Conservation (phyloP, 2,113 vertebrate species). For the Circaetus cinerascens region DNA sequence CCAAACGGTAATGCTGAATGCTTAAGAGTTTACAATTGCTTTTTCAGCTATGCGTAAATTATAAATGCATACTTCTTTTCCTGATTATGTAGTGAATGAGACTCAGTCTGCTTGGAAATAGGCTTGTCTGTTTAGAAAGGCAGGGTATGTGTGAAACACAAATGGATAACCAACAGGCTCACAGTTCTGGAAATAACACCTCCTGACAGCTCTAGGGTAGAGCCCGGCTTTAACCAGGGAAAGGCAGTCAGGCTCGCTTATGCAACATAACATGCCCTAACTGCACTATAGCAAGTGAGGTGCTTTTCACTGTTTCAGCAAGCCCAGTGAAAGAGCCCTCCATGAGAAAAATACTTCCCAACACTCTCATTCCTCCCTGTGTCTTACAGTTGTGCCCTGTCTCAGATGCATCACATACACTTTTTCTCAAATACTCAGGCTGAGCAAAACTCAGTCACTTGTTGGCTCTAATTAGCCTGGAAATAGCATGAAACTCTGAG, state of each 20-base stretch:
- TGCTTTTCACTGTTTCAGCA: neutral
- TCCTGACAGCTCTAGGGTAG: slow-evolving; percentile 30
- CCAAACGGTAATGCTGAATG: neutral
- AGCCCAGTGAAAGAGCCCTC: neutral
- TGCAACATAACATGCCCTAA: slow-evolving; percentile 5
- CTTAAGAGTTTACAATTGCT: slow-evolving; percentile 36
- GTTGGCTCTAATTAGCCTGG: neutral
- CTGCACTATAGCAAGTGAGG: neutral
- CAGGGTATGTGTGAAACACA: slow-evolving; percentile 24
- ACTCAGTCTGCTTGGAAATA: slow-evolving; percentile 48
- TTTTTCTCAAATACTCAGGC: neutral
- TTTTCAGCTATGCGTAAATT: slow-evolving; percentile 44
- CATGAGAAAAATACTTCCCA: neutral
- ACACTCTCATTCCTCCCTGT: neutral
- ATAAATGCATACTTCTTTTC: slow-evolving; percentile 42
- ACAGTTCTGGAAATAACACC: slow-evolving; percentile 50
- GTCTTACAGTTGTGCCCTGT: rapidly evolving
- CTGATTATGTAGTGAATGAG: slow-evolving; percentile 8
- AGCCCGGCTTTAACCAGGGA: neutral
- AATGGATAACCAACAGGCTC: slow-evolving; percentile 40
- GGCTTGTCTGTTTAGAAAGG: slow-evolving; percentile 6
- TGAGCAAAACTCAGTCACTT: neutral
- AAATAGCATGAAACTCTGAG: neutral
- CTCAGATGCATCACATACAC: neutral
- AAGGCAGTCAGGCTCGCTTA: slow-evolving; percentile 22